A percentile compares a stretch with the other conserved stretches of the same genome.
Conservation (phyloP, 2,797 vertebrate genomes). For the Sardinella longiceps region DNA sequence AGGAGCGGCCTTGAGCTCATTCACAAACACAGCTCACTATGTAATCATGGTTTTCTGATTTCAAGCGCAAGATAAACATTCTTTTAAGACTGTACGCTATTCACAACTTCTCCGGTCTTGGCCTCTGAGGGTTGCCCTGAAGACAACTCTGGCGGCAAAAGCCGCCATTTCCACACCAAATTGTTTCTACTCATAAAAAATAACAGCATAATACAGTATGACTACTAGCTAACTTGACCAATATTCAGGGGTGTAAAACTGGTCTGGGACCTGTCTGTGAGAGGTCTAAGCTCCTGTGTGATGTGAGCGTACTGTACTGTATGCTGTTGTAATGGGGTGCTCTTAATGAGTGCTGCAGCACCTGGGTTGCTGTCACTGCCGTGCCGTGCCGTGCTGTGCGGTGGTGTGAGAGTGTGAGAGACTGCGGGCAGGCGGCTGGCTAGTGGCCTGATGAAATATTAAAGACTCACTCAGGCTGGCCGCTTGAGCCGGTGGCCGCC, state of each 20-base stretch:
- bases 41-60: constrained; percentile 20
- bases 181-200: background rate
- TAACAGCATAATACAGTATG: background rate
- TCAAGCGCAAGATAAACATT: constrained; percentile 16
- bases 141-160: background rate
- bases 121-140: background rate
- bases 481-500: constrained; percentile 46
- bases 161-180: background rate
- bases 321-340: background rate
- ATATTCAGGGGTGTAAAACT: background rate
- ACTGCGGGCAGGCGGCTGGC: constrained; percentile 56
- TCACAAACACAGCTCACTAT: constrained; percentile 19
- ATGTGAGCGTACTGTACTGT: background rate
- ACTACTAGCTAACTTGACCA: background rate
- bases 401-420: background rate
- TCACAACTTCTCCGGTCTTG: background rate
- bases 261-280: background rate
- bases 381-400: background rate
- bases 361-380: constrained; percentile 15
- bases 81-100: background rate
- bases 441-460: constrained; percentile 82
- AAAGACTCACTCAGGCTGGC: constrained; percentile 70
- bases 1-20: constrained; percentile 33
- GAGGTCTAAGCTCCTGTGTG: background rate
- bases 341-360: background rate